phyloP scores from a whole-genome alignment of 2,113 vertebrate species.

The Gobio gobio region DNA sequence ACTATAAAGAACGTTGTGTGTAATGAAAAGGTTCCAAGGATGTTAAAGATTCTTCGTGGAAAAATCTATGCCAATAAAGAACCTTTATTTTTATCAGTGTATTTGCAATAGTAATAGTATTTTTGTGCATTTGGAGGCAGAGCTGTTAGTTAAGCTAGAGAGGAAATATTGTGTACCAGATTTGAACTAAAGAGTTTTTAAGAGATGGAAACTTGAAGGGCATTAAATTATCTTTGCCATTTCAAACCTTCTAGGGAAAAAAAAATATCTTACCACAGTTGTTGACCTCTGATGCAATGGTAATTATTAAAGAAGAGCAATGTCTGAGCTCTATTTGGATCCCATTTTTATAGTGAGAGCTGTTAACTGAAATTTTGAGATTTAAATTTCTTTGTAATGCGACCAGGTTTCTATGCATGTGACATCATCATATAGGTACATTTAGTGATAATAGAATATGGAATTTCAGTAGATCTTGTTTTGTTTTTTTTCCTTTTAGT shows the following conservation, averaged over 20 bases:
- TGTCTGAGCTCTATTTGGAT: background rate
- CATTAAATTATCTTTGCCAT: background rate
- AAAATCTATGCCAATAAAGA: too few relatives aligned
- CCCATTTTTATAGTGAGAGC: background rate
- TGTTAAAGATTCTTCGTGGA: too few relatives aligned
- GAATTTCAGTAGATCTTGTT: background rate
- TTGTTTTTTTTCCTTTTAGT: background rate
- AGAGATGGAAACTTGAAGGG: background rate
- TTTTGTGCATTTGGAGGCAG: background rate
- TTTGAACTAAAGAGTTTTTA: background rate
- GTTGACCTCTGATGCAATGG: constrained; percentile 4
- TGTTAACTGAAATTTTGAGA: background rate
- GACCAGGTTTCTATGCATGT: too few relatives aligned
- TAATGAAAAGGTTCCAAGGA: too few relatives aligned
- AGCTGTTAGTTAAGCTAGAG: background rate
- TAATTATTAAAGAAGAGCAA: background rate
- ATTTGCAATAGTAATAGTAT: background rate
- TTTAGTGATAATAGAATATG: too few relatives aligned
- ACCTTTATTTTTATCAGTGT: too few relatives aligned
- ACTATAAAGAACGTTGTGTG: too few relatives aligned
- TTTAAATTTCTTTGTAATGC: constrained; percentile 2
- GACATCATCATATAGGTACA: too few relatives aligned
- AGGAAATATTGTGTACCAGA: background rate
- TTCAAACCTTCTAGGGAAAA: background rate
- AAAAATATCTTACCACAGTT: background rate